A percentile compares a stretch with the other conserved stretches of the same genome.
Evolutionary conservation across 2,113 vertebrate species (phyloP).

Genomic region (Sisor rabdophorus): DNA sequence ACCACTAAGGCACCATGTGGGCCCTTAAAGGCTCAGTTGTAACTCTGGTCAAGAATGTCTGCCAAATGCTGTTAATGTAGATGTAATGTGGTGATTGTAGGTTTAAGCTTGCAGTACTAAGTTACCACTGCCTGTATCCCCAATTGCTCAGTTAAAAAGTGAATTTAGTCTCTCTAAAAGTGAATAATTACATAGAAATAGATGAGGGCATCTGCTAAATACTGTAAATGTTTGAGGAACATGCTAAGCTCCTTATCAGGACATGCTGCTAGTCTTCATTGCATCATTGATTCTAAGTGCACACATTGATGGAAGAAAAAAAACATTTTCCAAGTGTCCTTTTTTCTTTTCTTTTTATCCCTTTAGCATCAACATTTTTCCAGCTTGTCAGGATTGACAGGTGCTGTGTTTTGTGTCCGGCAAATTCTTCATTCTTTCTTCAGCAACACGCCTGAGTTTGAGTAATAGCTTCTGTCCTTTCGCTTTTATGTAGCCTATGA

Average conservation of each 20-base stretch:
- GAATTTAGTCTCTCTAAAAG: too few species aligned
- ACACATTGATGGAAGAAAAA: neutral
- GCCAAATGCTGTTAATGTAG: too few species aligned
- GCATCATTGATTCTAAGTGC: neutral
- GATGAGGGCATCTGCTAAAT: too few species aligned
- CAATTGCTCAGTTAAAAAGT: too few species aligned
- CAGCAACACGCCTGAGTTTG: constrained; percentile 17
- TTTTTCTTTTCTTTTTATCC: neutral
- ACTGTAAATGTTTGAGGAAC: neutral
- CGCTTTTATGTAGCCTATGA: constrained; percentile 36
- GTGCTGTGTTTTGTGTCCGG: constrained; percentile 18
- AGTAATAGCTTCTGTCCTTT: constrained; percentile 41
- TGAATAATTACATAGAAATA: too few species aligned
- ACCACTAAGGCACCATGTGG: too few species aligned
- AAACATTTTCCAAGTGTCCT: neutral
- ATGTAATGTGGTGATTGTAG: too few species aligned
- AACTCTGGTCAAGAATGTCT: too few species aligned
- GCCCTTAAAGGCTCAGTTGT: too few species aligned
- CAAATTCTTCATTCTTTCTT: constrained; percentile 21
- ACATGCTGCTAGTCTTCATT: neutral
- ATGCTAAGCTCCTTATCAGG: neutral
- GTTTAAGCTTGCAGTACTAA: too few species aligned
- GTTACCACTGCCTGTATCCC: too few species aligned
- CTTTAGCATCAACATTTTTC: neutral
- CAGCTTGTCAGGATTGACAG: constrained; percentile 17